Evolutionary conservation across 2,888 invertebrate species (phyloP), one percentile per base, ranked within the genome.

Genomic region (Drosophila pegasa): DNA sequence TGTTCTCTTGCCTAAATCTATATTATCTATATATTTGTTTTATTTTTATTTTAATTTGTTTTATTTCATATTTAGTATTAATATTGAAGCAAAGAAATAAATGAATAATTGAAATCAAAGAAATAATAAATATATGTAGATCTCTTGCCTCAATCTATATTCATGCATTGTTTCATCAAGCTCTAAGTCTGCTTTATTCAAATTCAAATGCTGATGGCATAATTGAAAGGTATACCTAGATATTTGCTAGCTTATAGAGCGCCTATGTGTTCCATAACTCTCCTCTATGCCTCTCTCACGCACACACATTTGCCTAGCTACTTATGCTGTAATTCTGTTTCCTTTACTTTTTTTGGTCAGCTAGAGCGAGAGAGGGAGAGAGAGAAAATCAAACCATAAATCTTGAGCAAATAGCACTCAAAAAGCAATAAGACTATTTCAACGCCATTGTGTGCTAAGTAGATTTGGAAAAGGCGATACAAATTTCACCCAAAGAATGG

Each of bases 361-460:
- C 14, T 25, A n/a, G 22, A 22, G 16, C 35, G 41, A 43, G 38
- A 56, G 57, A 63, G 75, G 10, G 22, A 22, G 16, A 38, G 41
- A 43, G 38, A 56, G 57, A 63, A 76, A 87, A 78, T 75, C 79
- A 78, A 89, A 76, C 86, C 86, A 88, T 87, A 89, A 87, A 89
- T 89, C 86, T 76, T 76, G 57, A 63, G 71, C 78, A 74, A 80
- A 84, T 77, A 89, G 80, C 91, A 90, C 90, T 90, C 89, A 90
- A 90, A 90, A 89, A 88, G 79, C 90, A 90, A 88, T 88, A 90
- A 88, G 88, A 80, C 85, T 80, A 84, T 84, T 88, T 81, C 88
- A 84, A 84, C 81, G 86, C 90, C 90, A 91, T 90, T 90, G 90
- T 90, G 90, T 90, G 90, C 89, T 90, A 90, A 90, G 90, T 90